A percentile compares a stretch with the other conserved stretches of the same genome.
Conservation (phyloP, 2,888 invertebrate genomes). For the Lasioglossum villosulum region DNA sequence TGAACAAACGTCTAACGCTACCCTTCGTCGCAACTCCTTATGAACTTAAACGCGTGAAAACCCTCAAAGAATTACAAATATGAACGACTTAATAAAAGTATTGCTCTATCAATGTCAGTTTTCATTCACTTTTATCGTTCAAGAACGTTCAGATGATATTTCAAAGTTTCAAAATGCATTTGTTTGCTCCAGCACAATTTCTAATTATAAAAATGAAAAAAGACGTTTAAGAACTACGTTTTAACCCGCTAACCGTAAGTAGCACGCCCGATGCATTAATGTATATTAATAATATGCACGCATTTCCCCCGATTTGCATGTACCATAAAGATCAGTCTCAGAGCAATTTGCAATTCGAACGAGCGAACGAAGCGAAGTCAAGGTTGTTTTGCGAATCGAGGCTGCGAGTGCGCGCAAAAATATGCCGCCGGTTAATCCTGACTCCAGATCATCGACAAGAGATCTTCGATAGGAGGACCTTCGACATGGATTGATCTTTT, state of each 20-base stretch:
- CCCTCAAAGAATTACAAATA: neutral
- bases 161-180: too few species aligned
- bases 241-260: neutral
- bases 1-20: neutral
- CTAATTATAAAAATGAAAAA: neutral
- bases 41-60: neutral
- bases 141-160: neutral
- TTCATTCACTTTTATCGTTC: neutral
- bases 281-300: neutral
- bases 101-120: too few species aligned
- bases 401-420: neutral
- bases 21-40: neutral
- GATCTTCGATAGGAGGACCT: constrained; percentile 30
- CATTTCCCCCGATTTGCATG: neutral
- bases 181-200: neutral
- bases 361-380: neutral
- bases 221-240: neutral
- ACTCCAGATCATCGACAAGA: constrained; percentile 39
- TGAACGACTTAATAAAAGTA: too few species aligned
- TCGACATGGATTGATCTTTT: constrained; percentile 48
- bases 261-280: neutral
- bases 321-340: neutral
- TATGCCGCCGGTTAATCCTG: constrained; percentile 43
- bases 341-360: constrained; percentile 5
- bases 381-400: neutral